phyloP scores from a whole-genome alignment of 2,797 vertebrate genomes.

The Sebastolobus alascanus region DNA sequence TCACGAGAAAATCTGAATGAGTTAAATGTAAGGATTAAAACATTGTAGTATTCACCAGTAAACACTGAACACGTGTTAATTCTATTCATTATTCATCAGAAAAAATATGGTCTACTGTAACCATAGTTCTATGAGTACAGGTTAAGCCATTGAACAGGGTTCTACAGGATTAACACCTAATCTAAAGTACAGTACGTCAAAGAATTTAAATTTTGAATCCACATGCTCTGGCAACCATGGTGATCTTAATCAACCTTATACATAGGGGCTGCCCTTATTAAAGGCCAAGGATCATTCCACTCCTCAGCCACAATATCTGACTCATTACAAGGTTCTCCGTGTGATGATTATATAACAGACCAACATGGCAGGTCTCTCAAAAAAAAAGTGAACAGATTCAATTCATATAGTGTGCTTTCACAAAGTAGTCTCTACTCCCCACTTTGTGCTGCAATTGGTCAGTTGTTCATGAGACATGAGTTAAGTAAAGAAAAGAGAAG shows the following conservation, averaged over 20 bases:
- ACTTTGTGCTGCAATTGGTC: not conserved
- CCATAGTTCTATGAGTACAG: not conserved
- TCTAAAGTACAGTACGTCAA: conserved; percentile 3
- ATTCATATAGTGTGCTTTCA: not conserved
- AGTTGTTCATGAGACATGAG: conserved; percentile 36
- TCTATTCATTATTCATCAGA: conserved; percentile 8
- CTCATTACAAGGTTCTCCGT: conserved; percentile 11
- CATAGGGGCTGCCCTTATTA: not conserved
- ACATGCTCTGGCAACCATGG: conserved; percentile 11
- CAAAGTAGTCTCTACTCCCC: not conserved
- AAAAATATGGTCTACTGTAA: not conserved
- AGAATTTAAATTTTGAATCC: conserved; percentile 12
- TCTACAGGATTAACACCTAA: conserved; percentile 16
- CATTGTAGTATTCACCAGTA: not conserved
- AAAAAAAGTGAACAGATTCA: conserved; percentile 5
- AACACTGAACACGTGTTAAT: not conserved
- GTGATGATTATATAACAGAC: conserved; percentile 17
- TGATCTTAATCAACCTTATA: conserved; percentile 22
- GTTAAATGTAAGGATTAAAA: not conserved
- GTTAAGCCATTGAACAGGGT: not conserved
- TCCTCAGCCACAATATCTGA: conserved; percentile 19
- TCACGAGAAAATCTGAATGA: not conserved
- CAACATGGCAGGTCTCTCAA: conserved; percentile 11
- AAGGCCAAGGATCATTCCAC: conserved; percentile 22
- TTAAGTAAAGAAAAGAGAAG: conserved; percentile 16